Base-by-base conservation (phyloP, 2,113 vertebrate genomes). In the Oreochromis aureus region DNA sequence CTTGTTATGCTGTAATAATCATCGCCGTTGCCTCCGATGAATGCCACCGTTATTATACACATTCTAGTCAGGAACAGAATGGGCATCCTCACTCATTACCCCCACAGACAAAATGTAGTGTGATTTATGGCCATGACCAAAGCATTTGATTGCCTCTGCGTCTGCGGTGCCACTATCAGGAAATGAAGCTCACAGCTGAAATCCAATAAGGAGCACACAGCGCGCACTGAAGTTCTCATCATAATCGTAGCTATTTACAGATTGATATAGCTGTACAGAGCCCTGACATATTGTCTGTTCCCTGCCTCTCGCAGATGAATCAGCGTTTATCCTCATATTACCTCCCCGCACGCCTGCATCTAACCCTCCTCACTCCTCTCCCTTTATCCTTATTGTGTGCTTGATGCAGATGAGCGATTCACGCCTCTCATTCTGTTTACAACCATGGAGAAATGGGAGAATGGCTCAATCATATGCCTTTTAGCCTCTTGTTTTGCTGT, bases 101-200 rank as follows among this genome's bases (percentile, higher is more conserved):
- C 93, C 89, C 89, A 30, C 89, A 95, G 94, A 95, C 96, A 96
- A 94, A 94, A 95, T 89, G 93, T 87, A 44, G 55, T 79, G 87
- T 96, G 96, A 97, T 96, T 96, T 96, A 96, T 95, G 94, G 86
- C 91, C 89, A 84, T 88, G 91, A 93, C 93, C 39, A 10, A 91
- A 90, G 54, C 89, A 36, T 96, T 95, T 96, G 95, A 96, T 97
- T 97, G 96, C 95, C 90, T 94, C 90, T 93, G 95, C 79, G 92
- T 95, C 93, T 90, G 93, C 86, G 63, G 92, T 91, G 94, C 91
- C 88, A 88, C 94, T 91, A 89, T 95, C 94, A 94, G 95, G 95
- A 95, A 95, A 97, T 96, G 95, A 96, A 96, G 90, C 95, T 92
- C 89, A 85, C 89, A 85, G 93, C 90, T 91, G 91, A 94, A 96